Evolutionary conservation across 2,888 invertebrate species (phyloP), one percentile per base, ranked within the genome.

Genomic region (Lithophane leautieri): DNA sequence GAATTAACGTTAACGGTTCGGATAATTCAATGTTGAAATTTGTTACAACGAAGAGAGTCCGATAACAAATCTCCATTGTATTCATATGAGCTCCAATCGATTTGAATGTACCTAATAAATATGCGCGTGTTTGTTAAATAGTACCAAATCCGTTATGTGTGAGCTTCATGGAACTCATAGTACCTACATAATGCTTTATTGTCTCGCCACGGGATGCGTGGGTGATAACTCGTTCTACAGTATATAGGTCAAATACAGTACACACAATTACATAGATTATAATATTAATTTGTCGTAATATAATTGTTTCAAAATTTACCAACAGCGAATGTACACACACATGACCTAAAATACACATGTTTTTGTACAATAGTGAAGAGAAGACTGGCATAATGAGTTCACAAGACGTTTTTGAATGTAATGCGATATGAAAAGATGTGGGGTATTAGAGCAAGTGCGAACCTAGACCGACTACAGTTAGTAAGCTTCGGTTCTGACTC

Each of bases 381-480:
- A 88, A 91, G 83, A 89, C 86, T 85, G 87, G 88, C 86, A 89
- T 91, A 92, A 93, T 92, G 92, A 94, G 93, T 91, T 88, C 92
- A 91, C 92, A 88, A 89, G 89, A 88, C 86, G 89, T 90, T 89
- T 91, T 90, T 92, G 90, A 92, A 91, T 91, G 92, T 94, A 93
- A 93, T 91, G 88, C 91, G 91, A 94, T 94, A 92, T 91, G 89
- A 91, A 92, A 92, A 93, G 90, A 96, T 94, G 93, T 95, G 89
- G 95, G 95, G 90, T 94, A 95, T 90, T 93, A 90, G 96, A 94
- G 89, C 95, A 92, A 90, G 89, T 90, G 91, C 86, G 87, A 91
- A 94, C 93, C 92, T 93, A 94, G 92, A 91, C 89, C 84, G 90
- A 90, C 82, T 90, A 94, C 94, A 92, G 94, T 95, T 94, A 94